phyloP scores from a whole-genome alignment of 2,113 vertebrate species.

The Phalacrocorax aristotelis region DNA sequence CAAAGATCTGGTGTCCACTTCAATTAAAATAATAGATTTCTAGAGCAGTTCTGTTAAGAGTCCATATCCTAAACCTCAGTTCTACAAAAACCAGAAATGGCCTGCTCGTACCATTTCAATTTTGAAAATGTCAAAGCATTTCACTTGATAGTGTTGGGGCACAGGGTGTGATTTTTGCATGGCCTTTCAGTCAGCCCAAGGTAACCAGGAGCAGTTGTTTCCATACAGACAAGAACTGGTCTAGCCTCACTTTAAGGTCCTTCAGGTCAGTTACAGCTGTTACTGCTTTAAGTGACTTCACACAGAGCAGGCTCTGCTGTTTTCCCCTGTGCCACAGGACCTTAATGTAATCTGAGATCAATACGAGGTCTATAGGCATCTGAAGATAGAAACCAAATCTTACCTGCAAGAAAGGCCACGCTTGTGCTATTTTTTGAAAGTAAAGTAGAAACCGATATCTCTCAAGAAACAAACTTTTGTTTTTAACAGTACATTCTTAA shows the following conservation, averaged over 20 bases:
- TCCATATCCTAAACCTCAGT: background rate
- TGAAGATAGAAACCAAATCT: background rate
- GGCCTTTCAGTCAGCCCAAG: background rate
- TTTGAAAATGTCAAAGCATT: background rate
- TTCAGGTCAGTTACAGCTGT: background rate
- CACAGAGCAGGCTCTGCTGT: background rate
- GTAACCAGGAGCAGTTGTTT: background rate
- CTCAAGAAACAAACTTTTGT: background rate
- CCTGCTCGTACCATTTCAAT: background rate
- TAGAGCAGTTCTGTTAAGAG: background rate
- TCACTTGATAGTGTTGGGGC: background rate
- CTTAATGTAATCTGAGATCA: background rate
- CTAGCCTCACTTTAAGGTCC: background rate
- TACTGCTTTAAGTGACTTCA: background rate
- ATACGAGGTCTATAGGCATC: background rate
- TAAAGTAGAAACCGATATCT: background rate
- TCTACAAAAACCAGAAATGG: background rate
- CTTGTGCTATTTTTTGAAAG: background rate
- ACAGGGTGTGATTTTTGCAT: background rate
- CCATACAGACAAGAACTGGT: background rate
- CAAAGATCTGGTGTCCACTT: background rate
- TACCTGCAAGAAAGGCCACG: background rate
- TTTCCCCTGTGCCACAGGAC: background rate
- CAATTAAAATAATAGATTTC: background rate
- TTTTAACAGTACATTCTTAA: background rate